A percentile compares a stretch with the other conserved stretches of the same genome.
Conservation (phyloP, 2,113 vertebrate genomes). For the Psophia crepitans region DNA sequence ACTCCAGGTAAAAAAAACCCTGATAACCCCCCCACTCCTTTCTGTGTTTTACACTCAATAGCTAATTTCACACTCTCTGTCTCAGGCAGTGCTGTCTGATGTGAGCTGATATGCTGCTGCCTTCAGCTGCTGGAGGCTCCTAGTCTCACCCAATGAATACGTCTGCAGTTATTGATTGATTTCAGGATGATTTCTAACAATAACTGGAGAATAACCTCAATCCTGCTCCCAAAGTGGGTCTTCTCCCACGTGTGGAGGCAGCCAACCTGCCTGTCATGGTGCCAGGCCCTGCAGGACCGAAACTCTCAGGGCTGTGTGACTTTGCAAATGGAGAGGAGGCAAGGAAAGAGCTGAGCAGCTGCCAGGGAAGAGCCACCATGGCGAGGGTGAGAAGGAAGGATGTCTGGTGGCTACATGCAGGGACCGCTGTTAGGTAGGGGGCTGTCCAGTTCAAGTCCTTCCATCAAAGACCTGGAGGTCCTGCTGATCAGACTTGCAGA, state of each 20-base stretch:
- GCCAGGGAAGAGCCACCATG: neutral
- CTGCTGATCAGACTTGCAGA: neutral
- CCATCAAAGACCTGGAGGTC: neutral
- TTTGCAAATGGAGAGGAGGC: neutral
- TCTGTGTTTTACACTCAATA: conserved; percentile 34
- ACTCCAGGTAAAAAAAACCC: neutral
- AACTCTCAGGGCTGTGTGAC: neutral
- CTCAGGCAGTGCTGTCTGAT: neutral
- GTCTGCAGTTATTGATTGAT: neutral
- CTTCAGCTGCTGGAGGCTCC: neutral
- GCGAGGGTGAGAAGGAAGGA: neutral
- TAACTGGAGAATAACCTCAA: neutral
- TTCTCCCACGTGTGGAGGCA: neutral
- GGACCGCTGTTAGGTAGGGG: neutral
- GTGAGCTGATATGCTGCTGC: neutral
- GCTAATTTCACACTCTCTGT: conserved; percentile 47
- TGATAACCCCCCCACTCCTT: neutral
- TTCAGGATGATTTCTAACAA: neutral
- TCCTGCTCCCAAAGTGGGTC: neutral
- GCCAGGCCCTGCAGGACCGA: neutral
- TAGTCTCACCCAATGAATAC: neutral
- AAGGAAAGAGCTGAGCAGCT: neutral
- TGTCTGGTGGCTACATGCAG: neutral
- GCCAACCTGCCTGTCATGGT: neutral
- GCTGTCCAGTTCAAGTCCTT: neutral